phyloP scores from a whole-genome alignment of 2,113 vertebrate species.

The Sialia sialis region DNA sequence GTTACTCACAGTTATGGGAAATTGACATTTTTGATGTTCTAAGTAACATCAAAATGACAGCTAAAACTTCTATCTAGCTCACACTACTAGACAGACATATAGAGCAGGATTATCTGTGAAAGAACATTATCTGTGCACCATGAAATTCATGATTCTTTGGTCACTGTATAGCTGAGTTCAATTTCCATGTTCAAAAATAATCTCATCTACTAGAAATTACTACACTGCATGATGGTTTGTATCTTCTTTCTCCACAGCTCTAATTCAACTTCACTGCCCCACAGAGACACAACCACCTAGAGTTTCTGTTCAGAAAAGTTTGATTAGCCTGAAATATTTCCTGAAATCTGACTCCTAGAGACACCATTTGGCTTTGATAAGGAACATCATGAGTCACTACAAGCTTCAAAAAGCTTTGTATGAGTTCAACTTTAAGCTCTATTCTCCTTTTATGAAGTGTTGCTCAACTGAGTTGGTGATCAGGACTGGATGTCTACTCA shows the following conservation, averaged over 20 bases:
- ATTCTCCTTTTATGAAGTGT: background rate
- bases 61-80: background rate
- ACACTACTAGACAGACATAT: background rate
- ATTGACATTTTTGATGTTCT: background rate
- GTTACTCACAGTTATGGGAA: background rate
- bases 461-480: background rate
- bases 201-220: background rate
- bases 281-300: background rate
- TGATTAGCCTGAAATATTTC: background rate
- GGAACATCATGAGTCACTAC: background rate
- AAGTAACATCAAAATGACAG: background rate
- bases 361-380: background rate
- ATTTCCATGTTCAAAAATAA: background rate
- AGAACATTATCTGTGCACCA: background rate
- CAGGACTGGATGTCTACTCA: background rate
- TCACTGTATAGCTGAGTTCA: rapidly evolving
- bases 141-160: background rate
- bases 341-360: background rate
- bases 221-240: background rate
- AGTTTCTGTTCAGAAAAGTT: background rate
- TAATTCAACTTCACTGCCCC: background rate
- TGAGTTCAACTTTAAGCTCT: background rate
- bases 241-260: background rate
- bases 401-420: background rate
- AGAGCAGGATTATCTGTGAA: background rate